A percentile compares a stretch with the other conserved stretches of the same genome.
phyloP scores from a whole-genome alignment of 35 echinoderm and acorn worm genomes.

The Acanthaster planci region DNA sequence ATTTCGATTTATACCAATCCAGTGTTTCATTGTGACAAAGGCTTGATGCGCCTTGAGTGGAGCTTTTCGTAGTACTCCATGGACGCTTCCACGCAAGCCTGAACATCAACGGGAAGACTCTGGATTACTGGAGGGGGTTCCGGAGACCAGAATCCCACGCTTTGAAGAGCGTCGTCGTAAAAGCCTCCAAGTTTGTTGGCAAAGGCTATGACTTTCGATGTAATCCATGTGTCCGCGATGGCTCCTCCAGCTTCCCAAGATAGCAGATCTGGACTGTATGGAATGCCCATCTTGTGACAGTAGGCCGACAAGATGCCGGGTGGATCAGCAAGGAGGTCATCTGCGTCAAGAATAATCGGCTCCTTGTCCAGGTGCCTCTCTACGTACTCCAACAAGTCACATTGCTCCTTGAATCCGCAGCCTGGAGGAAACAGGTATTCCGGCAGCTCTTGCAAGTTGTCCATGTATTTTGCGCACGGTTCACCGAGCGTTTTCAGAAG shows the following conservation, averaged over 20 bases:
- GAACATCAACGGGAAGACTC: conserved; percentile 38
- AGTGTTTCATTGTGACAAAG: too few species aligned
- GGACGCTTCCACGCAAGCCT: conserved; percentile 11
- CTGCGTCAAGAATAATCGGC: conserved; percentile 43
- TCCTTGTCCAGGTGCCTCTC: conserved; percentile 11
- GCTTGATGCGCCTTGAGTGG: not conserved
- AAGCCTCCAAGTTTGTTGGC: conserved; percentile 12
- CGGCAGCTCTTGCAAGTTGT: not conserved
- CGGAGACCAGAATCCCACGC: conserved; percentile 16
- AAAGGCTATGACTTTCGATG: not conserved
- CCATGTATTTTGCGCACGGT: not conserved
- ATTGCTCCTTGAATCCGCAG: conserved; percentile 1
- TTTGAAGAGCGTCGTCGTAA: conserved; percentile 37
- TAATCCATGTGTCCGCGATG: conserved; percentile 14
- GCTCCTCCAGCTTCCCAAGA: conserved; percentile 42
- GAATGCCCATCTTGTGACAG: conserved; percentile 27
- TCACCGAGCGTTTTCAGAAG: not conserved
- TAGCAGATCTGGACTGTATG: conserved; percentile 19
- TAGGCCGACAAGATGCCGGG: conserved; percentile 20
- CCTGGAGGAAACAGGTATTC: not conserved
- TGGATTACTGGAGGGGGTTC: not conserved
- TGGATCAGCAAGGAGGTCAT: conserved; percentile 45
- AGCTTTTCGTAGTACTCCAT: conserved; percentile 60
- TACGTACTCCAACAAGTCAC: conserved; percentile 18
- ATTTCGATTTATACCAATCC: too few species aligned